Conservation (phyloP, 2,888 invertebrate genomes). For the Euplexia lucipara region DNA sequence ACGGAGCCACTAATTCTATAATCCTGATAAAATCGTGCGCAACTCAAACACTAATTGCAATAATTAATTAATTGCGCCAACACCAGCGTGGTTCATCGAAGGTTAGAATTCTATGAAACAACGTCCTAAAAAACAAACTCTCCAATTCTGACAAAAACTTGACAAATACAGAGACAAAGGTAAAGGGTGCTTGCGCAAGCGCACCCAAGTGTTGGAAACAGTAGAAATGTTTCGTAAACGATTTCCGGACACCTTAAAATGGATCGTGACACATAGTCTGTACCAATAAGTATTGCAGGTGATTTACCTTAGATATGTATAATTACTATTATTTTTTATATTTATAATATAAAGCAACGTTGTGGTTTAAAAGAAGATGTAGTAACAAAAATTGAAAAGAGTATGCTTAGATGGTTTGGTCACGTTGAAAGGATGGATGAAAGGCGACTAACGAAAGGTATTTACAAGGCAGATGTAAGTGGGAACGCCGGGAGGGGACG, state of each 20-base stretch:
- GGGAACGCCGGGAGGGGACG: no score
- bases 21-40: constrained; percentile 20
- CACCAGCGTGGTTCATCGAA: constrained; percentile 51
- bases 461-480: no score
- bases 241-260: constrained; percentile 31
- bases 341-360: no score
- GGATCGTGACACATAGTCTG: constrained; percentile 22
- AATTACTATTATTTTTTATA: no score
- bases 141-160: constrained; percentile 54
- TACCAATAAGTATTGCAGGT: constrained; percentile 12
- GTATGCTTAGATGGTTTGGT: no score
- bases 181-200: constrained; percentile 46
- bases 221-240: constrained; percentile 34
- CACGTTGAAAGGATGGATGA: no score
- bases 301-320: no score
- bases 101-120: constrained; percentile 45
- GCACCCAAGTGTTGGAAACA: constrained; percentile 20
- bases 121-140: constrained; percentile 42
- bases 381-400: no score
- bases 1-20: not conserved
- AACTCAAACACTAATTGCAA: constrained; percentile 27
- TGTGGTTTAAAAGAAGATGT: no score
- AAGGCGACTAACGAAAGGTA: no score
- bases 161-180: constrained; percentile 45
- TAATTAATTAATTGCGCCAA: constrained; percentile 49